These are phyloP conservation scores for Melanaphis sacchari DNA, from an alignment of 1,140 invertebrate genomes.

Conservation along the genomic window DNA sequence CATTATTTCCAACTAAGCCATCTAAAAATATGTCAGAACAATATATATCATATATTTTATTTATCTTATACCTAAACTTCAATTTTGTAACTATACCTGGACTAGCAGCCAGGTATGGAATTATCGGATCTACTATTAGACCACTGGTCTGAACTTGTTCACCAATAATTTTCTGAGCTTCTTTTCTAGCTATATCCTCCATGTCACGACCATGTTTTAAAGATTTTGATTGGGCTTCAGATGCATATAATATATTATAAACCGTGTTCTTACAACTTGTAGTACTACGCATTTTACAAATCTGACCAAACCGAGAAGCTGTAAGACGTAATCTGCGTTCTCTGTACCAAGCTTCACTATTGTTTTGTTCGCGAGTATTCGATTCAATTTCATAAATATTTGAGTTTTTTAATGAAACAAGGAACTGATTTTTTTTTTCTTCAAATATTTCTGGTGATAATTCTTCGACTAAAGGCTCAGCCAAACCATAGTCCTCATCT, in stretches of 20 bases:
- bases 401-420: neutral
- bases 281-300: neutral
- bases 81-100: neutral
- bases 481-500: no score
- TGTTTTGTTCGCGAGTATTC: neutral
- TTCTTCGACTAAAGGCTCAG: no score
- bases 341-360: neutral
- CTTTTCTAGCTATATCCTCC: neutral
- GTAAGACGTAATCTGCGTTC: constrained; percentile 3
- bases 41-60: no score
- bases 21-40: neutral
- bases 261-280: neutral
- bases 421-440: no score
- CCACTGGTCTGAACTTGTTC: neutral
- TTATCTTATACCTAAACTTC: no score
- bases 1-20: neutral
- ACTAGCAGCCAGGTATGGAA: neutral
- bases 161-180: neutral
- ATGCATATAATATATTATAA: neutral
- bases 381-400: neutral
- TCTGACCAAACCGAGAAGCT: neutral
- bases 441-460: no score
- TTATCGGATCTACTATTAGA: neutral
- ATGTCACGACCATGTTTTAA: neutral
- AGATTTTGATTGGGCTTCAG: neutral